Evolutionary conservation across 1,140 invertebrate species (phyloP), one percentile per base, ranked within the genome.

Genomic region (Leptestheria dahalacensis): DNA sequence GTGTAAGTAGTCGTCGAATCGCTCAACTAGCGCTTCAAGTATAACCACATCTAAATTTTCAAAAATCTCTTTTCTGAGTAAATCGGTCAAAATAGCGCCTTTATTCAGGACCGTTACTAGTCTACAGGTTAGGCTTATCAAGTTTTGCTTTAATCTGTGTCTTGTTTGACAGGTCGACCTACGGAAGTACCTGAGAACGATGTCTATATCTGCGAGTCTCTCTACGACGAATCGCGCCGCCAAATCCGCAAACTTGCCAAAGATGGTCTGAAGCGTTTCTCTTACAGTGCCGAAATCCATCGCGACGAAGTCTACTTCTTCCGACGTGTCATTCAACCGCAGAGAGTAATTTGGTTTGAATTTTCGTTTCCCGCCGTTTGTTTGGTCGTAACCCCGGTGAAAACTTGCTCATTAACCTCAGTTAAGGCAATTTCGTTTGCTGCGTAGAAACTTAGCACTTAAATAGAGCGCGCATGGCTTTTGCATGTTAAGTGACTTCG

Each of bases 261-360:
- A 49, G 79, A 84, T 18, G 86, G 84, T 3, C 70, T 90, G 50
- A 82, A 91, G 71, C 92, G 90, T 71, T 91, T 86, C 65, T 79
- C 81, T 57, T 84, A 94, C 66, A 85, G 83, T 41, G 78, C 82
- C 12, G 74, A 80, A 18, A 92, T 97, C 2, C 86, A 82, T 9
- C 83, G 91, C 63, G 94, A 98, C 75, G 95, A 98, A 77, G 83
- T 94, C 46, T 92, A 89, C 67, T 88, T 83, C 70, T 94, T 94
- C 72, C 79, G 47, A 48, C 63, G 57, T 62, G 63, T 33, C 55
- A 62, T 62, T 26, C 58, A 60, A 10, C 58, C 58, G 18, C 58
- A 60, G 41, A 50, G 51, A 52, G 58, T 60, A 51, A 28, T 4
- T 3, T 10, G 51, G 4, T 18, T 56, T 29, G 26, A n/a, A n/a